Evolutionary conservation across 1,140 invertebrate genomes (phyloP).

Genomic region (Eubasilissa regina): DNA sequence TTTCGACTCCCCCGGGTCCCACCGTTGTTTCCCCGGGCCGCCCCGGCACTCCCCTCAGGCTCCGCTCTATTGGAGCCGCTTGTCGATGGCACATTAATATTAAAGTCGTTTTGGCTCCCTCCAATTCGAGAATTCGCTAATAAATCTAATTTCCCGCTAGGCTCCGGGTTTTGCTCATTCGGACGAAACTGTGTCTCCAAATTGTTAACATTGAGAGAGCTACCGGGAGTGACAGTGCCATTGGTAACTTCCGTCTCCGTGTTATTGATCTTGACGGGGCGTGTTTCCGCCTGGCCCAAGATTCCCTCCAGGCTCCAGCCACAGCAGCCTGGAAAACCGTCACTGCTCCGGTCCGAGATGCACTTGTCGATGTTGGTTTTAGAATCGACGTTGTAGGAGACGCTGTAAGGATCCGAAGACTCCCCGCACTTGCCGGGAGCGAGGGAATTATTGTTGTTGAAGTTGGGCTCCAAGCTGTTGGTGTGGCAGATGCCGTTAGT

Average conservation of each 20-base stretch:
- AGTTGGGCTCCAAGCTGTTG: constrained; percentile 14
- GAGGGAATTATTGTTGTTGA: constrained; percentile 20
- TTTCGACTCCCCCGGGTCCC: neutral
- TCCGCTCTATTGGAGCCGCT: constrained; percentile 20
- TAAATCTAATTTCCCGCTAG: neutral
- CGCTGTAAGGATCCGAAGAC: constrained; percentile 46
- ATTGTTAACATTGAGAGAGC: constrained; percentile 38
- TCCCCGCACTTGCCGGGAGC: constrained; percentile 9
- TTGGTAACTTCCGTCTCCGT: constrained; percentile 38
- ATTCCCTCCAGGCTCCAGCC: constrained; percentile 42
- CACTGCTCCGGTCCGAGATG: constrained; percentile 33
- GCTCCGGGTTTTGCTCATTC: neutral
- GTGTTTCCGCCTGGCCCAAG: neutral
- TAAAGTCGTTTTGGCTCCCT: constrained; percentile 45
- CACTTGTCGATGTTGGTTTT: constrained; percentile 47
- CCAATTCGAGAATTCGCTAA: neutral
- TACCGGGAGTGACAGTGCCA: neutral
- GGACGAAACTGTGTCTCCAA: neutral
- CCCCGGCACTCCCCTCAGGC: neutral
- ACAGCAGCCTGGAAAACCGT: constrained; percentile 30
- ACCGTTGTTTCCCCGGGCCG: neutral
- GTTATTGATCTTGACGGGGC: constrained; percentile 47
- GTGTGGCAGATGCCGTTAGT: constrained; percentile 38
- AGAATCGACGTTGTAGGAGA: constrained; percentile 48
- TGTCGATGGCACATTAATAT: constrained; percentile 50